These are phyloP conservation scores for Tetrapedia diversipes DNA, from an alignment of 2,888 invertebrate species.

Conservation along the genomic window DNA sequence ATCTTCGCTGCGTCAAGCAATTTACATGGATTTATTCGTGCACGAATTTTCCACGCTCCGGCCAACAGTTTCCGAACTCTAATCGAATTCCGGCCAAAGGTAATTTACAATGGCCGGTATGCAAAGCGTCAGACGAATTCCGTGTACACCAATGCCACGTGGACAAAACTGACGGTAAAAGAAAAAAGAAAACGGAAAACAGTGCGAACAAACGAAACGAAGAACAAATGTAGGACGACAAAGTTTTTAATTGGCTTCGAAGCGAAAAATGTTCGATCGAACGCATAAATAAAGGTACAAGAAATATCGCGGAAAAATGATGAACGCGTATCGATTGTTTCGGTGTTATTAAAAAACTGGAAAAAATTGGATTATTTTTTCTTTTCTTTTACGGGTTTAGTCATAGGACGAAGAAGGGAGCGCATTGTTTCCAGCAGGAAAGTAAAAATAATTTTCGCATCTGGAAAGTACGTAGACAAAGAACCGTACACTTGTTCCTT, in stretches of 20 bases:
- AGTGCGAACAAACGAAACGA: background rate
- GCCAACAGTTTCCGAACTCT: slow-evolving; percentile 18
- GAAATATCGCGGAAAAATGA: too few relatives aligned
- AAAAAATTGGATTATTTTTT: too few relatives aligned
- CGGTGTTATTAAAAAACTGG: too few relatives aligned
- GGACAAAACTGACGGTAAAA: too few relatives aligned
- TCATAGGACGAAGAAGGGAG: background rate
- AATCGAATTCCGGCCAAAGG: slow-evolving; percentile 4
- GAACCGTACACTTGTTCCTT: background rate
- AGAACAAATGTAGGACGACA: background rate
- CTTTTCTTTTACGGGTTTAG: too few relatives aligned
- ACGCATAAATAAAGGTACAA: background rate
- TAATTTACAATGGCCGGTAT: slow-evolving; percentile 4
- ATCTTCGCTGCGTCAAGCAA: slow-evolving; percentile 26
- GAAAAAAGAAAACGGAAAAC: too few relatives aligned
- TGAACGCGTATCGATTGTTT: too few relatives aligned
- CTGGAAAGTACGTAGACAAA: slow-evolving; percentile 2
- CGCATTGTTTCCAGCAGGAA: background rate
- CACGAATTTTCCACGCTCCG: slow-evolving; percentile 31
- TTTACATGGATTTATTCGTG: slow-evolving; percentile 47
- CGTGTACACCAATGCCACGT: background rate
- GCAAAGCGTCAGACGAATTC: background rate
- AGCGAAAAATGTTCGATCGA: background rate
- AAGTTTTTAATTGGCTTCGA: background rate
- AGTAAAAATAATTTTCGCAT: background rate